Evolutionary conservation across 1,140 invertebrate species (phyloP).

Genomic region (Gryllus bimaculatus): DNA sequence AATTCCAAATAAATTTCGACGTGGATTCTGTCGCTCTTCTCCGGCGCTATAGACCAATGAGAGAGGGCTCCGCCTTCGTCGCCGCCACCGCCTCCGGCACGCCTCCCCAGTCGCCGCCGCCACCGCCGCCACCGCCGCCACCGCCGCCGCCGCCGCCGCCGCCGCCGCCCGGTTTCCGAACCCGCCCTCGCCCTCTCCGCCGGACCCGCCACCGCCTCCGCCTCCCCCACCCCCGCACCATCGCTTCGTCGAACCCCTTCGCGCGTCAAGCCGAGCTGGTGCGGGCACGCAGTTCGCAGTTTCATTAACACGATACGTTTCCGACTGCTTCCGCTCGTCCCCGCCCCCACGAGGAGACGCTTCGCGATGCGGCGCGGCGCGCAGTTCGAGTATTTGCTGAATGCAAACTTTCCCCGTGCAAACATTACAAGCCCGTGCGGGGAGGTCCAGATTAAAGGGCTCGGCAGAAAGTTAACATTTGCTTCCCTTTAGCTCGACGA

Average conservation of each 20-base stretch:
- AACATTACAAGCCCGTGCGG: background rate
- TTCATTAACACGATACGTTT: background rate
- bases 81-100: too few relatives aligned
- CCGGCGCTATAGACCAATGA: background rate
- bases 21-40: background rate
- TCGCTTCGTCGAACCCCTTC: too few relatives aligned
- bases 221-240: too few relatives aligned
- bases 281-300: background rate
- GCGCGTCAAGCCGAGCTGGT: background rate
- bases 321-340: background rate
- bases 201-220: too few relatives aligned
- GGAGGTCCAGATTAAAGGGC: conserved; percentile 2
- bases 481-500: background rate
- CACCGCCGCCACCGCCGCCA: too few relatives aligned
- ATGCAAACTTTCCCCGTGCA: background rate
- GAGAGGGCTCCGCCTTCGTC: background rate
- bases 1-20: background rate
- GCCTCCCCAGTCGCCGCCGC: too few relatives aligned
- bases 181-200: too few relatives aligned
- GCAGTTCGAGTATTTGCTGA: background rate
- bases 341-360: too few relatives aligned
- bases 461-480: background rate
- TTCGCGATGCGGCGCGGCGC: too few relatives aligned
- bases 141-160: too few relatives aligned
- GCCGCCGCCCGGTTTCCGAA: too few relatives aligned